Conservation (phyloP, 2,888 invertebrate genomes). For the Eubasilissa splendida region DNA sequence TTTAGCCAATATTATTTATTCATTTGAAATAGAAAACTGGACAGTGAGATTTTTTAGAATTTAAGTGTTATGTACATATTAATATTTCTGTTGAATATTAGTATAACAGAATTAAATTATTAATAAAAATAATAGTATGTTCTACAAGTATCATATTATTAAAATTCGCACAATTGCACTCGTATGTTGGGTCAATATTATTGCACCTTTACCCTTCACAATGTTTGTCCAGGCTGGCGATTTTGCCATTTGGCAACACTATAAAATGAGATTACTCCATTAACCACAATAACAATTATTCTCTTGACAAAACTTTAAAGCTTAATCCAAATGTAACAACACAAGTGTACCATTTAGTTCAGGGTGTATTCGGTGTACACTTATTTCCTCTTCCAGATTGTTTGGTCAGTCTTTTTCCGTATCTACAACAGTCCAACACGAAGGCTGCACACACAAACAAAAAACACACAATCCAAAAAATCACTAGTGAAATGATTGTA, state of each 20-base stretch:
- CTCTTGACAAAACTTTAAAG: neutral
- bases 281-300: neutral
- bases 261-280: neutral
- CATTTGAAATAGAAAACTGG: too few species aligned
- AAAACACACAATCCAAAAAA: slow-evolving; percentile 77
- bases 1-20: too few species aligned
- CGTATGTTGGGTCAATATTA: slow-evolving; percentile 9
- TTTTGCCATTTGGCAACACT: too few species aligned
- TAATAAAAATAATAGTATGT: too few species aligned
- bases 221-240: neutral
- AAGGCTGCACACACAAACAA: slow-evolving; percentile 76
- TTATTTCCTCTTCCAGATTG: slow-evolving; percentile 70
- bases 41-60: too few species aligned
- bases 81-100: too few species aligned
- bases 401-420: slow-evolving; percentile 71
- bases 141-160: neutral
- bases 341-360: slow-evolving; percentile 57
- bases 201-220: slow-evolving; percentile 23
- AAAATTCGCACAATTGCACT: neutral
- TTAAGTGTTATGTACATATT: too few species aligned
- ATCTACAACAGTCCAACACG: slow-evolving; percentile 73
- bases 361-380: slow-evolving; percentile 77
- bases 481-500: slow-evolving; percentile 74
- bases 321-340: neutral
- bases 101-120: too few species aligned